Conservation (phyloP, 2,113 vertebrate species). For the Capra hircus region DNA sequence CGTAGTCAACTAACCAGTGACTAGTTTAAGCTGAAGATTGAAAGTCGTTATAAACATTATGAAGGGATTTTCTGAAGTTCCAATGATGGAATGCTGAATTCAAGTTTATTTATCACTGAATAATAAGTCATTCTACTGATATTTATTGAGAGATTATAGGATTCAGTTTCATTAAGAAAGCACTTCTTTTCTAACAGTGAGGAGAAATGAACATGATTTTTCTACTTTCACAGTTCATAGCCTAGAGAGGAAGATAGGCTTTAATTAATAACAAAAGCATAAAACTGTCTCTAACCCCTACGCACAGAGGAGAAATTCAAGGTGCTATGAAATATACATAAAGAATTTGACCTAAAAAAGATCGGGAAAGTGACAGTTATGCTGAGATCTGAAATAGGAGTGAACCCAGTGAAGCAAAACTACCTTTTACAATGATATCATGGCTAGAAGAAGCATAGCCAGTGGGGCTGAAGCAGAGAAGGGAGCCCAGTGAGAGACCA, state of each 20-base stretch:
- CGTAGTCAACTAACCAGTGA: not conserved
- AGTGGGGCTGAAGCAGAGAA: not conserved
- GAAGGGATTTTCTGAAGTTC: not conserved
- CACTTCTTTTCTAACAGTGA: not conserved
- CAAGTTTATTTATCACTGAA: not conserved
- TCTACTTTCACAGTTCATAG: not conserved
- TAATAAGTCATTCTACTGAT: not conserved
- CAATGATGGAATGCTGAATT: not conserved
- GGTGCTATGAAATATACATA: not conserved
- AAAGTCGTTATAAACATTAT: not conserved
- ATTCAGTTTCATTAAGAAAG: not conserved
- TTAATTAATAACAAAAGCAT: not conserved
- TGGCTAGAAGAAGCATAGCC: not conserved
- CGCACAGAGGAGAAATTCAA: not conserved
- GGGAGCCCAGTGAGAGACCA: not conserved
- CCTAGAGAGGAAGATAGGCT: not conserved
- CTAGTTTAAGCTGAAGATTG: not conserved
- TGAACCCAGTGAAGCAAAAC: not conserved
- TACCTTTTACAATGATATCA: not conserved
- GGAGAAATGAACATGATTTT: not conserved
- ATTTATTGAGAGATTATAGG: not conserved
- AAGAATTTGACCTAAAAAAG: not conserved
- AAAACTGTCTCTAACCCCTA: not conserved
- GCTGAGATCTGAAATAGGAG: not conserved
- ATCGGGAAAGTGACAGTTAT: not conserved